phyloP scores from a whole-genome alignment of 1,140 invertebrate species.

The Drosophila tropicalis region DNA sequence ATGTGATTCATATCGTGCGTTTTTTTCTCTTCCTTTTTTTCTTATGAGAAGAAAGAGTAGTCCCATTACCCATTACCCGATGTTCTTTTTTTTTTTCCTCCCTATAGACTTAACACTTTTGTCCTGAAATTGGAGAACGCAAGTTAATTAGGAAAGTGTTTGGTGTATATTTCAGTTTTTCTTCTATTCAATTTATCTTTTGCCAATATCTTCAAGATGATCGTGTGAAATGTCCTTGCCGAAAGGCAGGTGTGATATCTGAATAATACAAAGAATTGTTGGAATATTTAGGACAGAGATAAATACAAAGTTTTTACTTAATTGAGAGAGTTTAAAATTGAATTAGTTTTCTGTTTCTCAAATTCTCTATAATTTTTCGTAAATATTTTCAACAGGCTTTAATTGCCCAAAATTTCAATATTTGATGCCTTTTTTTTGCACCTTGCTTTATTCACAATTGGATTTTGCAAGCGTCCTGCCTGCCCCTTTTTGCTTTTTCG shows the following conservation, averaged over 20 bases:
- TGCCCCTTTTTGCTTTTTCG: constrained; percentile 39
- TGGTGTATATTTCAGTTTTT: constrained; percentile 8
- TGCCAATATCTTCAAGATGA: not conserved
- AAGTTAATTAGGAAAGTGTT: constrained; percentile 61
- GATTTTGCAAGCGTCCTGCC: constrained; percentile 33
- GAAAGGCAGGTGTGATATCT: constrained; percentile 2
- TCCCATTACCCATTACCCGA: constrained; percentile 7
- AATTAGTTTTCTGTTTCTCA: not conserved
- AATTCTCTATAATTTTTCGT: not conserved
- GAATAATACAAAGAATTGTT: too few species aligned
- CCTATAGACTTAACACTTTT: constrained; percentile 63
- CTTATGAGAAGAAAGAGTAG: not conserved
- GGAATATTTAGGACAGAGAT: too few species aligned
- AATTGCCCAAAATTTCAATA: constrained; percentile 6
- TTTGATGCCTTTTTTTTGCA: constrained; percentile 44
- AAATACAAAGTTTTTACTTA: too few species aligned
- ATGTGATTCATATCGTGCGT: constrained; percentile 69
- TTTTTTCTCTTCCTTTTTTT: not conserved
- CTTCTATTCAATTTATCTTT: not conserved
- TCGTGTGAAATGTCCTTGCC: constrained; percentile 19
- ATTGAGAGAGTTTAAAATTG: too few species aligned
- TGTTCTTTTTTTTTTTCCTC: constrained; percentile 22
- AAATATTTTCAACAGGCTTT: constrained; percentile 1
- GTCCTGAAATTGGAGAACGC: constrained; percentile 54
- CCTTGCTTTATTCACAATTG: constrained; percentile 65